Evolutionary conservation across 2,888 invertebrate genomes (phyloP).

Genomic region (Gerris lacustris): DNA sequence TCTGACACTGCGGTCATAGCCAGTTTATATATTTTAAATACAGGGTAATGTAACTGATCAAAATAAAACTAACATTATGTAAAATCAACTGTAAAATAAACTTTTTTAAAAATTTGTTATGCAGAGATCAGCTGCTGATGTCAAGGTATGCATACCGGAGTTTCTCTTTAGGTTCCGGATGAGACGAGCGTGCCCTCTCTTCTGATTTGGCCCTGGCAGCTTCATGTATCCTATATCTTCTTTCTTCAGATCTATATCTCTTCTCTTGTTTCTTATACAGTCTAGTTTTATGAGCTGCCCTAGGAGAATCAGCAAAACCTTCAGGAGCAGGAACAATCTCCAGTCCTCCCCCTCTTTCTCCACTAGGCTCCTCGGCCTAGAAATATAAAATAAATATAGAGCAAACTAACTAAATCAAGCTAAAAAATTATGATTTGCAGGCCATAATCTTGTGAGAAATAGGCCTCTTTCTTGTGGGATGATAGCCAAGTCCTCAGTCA

Average conservation of each 20-base stretch:
- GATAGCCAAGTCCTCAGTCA: too few species aligned
- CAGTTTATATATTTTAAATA: too few species aligned
- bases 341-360: slow-evolving; percentile 24
- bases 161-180: slow-evolving; percentile 36
- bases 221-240: slow-evolving; percentile 57
- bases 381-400: not conserved
- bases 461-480: too few species aligned
- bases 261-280: slow-evolving; percentile 68
- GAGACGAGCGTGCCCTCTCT: slow-evolving; percentile 41
- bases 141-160: slow-evolving; percentile 23
- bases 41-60: too few species aligned
- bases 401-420: too few species aligned
- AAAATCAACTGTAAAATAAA: too few species aligned
- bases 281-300: slow-evolving; percentile 39
- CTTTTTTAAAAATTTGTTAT: too few species aligned
- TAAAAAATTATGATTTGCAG: too few species aligned
- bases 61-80: too few species aligned
- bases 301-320: slow-evolving; percentile 76
- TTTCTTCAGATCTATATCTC: slow-evolving; percentile 65
- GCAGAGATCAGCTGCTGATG: too few species aligned
- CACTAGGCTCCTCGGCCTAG: not conserved
- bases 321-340: slow-evolving; percentile 80
- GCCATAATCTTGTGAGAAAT: too few species aligned
- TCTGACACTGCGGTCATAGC: too few species aligned
- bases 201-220: slow-evolving; percentile 65